Base-by-base conservation (phyloP, 2,888 invertebrate species). In the Dromius quadrimaculatus region DNA sequence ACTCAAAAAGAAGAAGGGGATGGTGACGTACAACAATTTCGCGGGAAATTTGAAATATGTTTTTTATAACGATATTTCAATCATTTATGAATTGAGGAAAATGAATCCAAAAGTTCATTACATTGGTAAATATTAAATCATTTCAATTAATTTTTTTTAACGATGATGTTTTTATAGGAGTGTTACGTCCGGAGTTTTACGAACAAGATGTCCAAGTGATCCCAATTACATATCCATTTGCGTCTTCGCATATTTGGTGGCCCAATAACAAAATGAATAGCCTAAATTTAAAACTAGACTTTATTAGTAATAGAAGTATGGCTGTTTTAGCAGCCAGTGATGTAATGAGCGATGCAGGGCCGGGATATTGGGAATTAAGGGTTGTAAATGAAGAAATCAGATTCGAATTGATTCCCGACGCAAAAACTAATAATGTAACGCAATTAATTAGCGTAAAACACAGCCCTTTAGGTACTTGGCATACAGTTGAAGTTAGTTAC, bases 21-120 rank as follows among this genome's bases (percentile, higher is more conserved):
- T 93, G 75, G 89, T 88, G 77, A 95, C 90, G 71, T 88, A 90
- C 76, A 93, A 94, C 81, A 94, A 93, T 83, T 95, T 94, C 80
- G 92, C 92, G 75, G 94, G 97, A 19, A 93, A 93, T 76, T 81
- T 97, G 34, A 94, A 95, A 79, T 95, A 95, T 80, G 94, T 96
- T 50, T 97, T 94, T 81, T 95, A 94, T 83, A 96, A 97, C 81
- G 95, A 95, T 78, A 90, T 95, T 23, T 94, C 95, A 0, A 93
- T 97, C 74, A 85, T 97, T 72, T 95, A 95, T 80, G 94, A 95
- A 79, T 82, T 97, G 72, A 90, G 93, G 76, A 90, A 90, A 76
- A 90, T 90, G 74, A 94, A 93, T 81, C 93, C 93, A 19, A 94
- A 94, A 85, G 76, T 76, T 0, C 83, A 83, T 73, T 83, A 83